A percentile compares a stretch with the other conserved stretches of the same genome.
Conservation (phyloP, 1,140 invertebrate species). For the Sitophilus oryzae region DNA sequence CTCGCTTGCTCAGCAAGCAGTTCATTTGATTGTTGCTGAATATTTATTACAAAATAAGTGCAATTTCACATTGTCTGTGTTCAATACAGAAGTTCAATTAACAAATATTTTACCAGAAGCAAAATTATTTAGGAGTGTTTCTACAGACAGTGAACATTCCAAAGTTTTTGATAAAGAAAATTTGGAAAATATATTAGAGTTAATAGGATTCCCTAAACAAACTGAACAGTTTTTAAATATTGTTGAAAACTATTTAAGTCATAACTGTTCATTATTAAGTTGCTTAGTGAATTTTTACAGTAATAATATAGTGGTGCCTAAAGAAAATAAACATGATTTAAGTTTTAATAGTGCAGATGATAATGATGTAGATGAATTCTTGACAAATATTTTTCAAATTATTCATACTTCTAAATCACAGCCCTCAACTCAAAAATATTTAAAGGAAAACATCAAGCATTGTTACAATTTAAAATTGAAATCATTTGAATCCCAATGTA, state of each 20-base stretch:
- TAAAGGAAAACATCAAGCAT: conserved; percentile 10
- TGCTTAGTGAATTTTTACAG: conserved; percentile 20
- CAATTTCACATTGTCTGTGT: conserved; percentile 52
- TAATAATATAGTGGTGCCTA: not conserved
- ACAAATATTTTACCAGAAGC: conserved; percentile 33
- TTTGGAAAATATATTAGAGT: conserved; percentile 28
- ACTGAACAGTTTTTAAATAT: conserved; percentile 19
- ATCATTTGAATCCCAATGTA: conserved; percentile 12
- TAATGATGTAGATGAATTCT: conserved; percentile 15
- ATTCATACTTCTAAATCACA: conserved; percentile 4
- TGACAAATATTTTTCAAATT: conserved; percentile 5
- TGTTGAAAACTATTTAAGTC: conserved; percentile 21
- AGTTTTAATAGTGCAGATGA: conserved; percentile 3
- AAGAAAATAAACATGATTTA: not conserved
- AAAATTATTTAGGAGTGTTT: conserved; percentile 7
- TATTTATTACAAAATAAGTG: conserved; percentile 52
- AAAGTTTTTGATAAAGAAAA: conserved; percentile 22
- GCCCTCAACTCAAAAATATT: not conserved
- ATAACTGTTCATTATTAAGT: conserved; percentile 14
- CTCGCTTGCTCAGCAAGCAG: conserved; percentile 47
- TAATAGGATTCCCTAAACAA: conserved; percentile 27
- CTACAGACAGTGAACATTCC: not conserved
- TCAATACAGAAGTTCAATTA: conserved; percentile 50
- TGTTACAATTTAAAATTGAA: conserved; percentile 15
- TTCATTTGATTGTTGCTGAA: conserved; percentile 53